Percentiles rank a stretch among this genome's conserved stretches.
Evolutionary conservation across 2,113 vertebrate genomes (phyloP).

Genomic region (Rhinogobius similis): DNA sequence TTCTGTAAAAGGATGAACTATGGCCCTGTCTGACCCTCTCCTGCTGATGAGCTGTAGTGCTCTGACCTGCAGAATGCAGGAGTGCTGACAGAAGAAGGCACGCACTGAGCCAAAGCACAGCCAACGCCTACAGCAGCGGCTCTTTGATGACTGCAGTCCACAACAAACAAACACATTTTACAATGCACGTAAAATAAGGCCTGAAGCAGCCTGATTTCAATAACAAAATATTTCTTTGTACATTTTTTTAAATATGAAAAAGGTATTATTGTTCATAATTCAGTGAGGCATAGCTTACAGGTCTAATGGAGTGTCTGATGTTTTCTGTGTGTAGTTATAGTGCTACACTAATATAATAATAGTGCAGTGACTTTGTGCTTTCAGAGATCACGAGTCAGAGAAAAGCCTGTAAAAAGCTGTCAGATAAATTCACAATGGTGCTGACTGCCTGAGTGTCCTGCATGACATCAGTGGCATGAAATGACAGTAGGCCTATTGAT

Average conservation of each 20-base stretch:
- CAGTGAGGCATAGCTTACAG: background rate
- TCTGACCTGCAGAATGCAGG: background rate
- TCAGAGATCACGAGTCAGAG: background rate
- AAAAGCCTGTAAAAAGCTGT: background rate
- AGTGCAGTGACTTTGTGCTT: background rate
- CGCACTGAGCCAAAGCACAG: background rate
- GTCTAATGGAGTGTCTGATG: background rate
- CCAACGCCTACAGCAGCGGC: background rate
- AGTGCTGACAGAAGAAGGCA: constrained; percentile 5
- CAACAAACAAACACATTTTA: background rate
- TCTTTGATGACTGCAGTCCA: constrained; percentile 1
- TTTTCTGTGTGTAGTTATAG: background rate
- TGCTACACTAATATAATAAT: background rate
- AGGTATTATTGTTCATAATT: background rate
- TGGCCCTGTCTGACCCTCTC: background rate
- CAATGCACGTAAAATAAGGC: background rate
- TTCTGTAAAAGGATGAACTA: background rate
- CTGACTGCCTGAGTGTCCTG: background rate
- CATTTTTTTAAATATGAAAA: background rate
- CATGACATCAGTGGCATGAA: too few relatives aligned
- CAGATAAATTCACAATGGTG: background rate
- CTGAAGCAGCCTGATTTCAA: too few relatives aligned
- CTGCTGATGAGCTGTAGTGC: background rate
- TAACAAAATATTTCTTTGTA: too few relatives aligned
- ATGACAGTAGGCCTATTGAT: too few relatives aligned